Base-by-base conservation (phyloP, 2,113 vertebrate genomes). In the Myrmophylax atrothorax region DNA sequence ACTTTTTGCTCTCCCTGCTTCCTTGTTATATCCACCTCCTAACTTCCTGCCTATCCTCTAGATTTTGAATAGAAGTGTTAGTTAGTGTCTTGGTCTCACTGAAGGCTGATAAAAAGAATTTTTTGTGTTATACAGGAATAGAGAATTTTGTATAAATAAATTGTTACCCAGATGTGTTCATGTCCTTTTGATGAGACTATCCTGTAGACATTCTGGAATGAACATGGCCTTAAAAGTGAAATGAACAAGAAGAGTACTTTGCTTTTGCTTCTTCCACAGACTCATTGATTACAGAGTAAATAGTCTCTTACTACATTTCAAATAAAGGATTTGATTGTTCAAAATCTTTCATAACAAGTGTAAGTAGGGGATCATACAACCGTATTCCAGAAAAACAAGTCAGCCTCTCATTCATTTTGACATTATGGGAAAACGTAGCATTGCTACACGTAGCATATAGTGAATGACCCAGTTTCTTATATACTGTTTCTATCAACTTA, bases 11-110 rank as follows among this genome's bases (percentile, higher is more conserved):
- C 3, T 76, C 40, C 40, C 22, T 73, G 5, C 31, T 70, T 94
- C 13, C 0, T 3, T 2, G 0, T 75, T 62, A 7, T 42, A 12
- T 33, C 24, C 18, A 17, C 6, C 2, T 72, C 6, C 14, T 46
- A 16, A 28, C 15, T 73, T 25, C 15, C 9, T 90, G 22, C 56
- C 17, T 0, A 0, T 42, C 14, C 68, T 16, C 4, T 49, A 33
- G 20, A 23, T 68, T 94, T 85, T 87, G 24, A 68, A 44, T 33
- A 60, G 35, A 92, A 59, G 7, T 44, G 47, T 6, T 78, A 20
- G 6, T 66, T 84, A 10, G 19, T 92, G 26, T 67, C 5, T 76
- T 77, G 13, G 19, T 86, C 37, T 86, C 47, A 17, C 29, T 66
- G 66, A 73, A 68, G 49, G 23, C 35, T 66, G 29, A 26, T 85